Evolutionary conservation across 1,140 invertebrate species (phyloP).

Genomic region (Zaprionus taronus): DNA sequence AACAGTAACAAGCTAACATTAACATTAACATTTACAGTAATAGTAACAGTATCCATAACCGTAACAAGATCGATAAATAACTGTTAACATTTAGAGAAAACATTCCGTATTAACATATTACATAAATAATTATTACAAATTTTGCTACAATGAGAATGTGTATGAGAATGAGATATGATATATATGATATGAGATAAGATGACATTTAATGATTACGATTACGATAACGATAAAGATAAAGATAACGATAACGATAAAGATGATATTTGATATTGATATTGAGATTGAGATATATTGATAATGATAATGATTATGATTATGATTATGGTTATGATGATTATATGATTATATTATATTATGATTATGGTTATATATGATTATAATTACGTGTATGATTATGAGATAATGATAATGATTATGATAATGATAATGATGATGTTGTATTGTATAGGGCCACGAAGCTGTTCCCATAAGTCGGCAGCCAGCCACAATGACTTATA

Average conservation of each 20-base stretch:
- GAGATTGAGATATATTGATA: slow-evolving; percentile 20
- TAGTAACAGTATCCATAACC: neutral
- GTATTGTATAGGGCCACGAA: slow-evolving; percentile 38
- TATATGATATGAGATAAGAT: slow-evolving; percentile 13
- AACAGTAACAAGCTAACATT: neutral
- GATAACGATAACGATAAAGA: slow-evolving; percentile 22
- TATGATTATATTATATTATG: slow-evolving; percentile 25
- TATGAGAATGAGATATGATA: slow-evolving; percentile 23
- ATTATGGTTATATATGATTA: slow-evolving; percentile 18
- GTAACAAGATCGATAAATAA: slow-evolving; percentile 1
- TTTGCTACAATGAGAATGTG: slow-evolving; percentile 49
- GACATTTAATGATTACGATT: slow-evolving; percentile 14
- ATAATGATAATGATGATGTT: slow-evolving; percentile 35
- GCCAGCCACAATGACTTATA: slow-evolving; percentile 19
- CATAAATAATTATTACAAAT: slow-evolving; percentile 45
- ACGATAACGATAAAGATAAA: slow-evolving; percentile 20
- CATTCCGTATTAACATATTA: slow-evolving; percentile 34
- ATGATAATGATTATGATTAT: slow-evolving; percentile 27
- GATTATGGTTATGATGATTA: slow-evolving; percentile 21
- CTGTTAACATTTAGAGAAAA: slow-evolving; percentile 15
- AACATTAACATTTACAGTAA: neutral
- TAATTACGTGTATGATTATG: slow-evolving; percentile 28
- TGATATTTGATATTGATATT: slow-evolving; percentile 23
- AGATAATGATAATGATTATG: slow-evolving; percentile 32
- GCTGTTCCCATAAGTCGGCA: slow-evolving; percentile 17